Percentiles rank a stretch among this genome's conserved stretches.
Evolutionary conservation across 2,113 vertebrate species (phyloP).

Genomic region (Seriola rivoliana): DNA sequence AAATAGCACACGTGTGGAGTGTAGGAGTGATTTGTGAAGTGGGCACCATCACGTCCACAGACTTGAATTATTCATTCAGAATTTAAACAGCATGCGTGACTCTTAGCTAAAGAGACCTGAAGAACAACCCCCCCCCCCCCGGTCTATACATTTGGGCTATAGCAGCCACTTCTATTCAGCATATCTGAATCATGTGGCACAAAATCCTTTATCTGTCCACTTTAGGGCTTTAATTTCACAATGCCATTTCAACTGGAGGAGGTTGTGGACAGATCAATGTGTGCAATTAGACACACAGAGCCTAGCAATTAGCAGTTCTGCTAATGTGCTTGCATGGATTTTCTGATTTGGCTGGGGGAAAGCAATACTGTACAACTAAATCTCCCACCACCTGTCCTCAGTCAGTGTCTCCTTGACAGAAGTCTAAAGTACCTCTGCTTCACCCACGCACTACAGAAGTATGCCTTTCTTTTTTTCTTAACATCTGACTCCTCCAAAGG

Average conservation of each 20-base stretch:
- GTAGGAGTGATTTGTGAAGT: neutral
- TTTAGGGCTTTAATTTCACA: conserved; percentile 75
- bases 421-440: neutral
- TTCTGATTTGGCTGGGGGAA: conserved; percentile 69
- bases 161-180: neutral
- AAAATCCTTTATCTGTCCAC: conserved; percentile 47
- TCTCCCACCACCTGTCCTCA: conserved; percentile 76
- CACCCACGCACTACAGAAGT: neutral
- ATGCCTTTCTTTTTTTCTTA: no score
- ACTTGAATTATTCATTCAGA: conserved; percentile 22
- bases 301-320: conserved; percentile 78
- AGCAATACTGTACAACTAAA: conserved; percentile 76
- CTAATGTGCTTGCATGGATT: conserved; percentile 83
- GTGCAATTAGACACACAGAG: conserved; percentile 81
- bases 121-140: neutral
- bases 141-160: neutral
- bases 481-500: no score
- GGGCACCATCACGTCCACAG: neutral
- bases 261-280: conserved; percentile 77
- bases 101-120: neutral
- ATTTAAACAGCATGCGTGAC: conserved; percentile 1
- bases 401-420: conserved; percentile 65
- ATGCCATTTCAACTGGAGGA: conserved; percentile 75
- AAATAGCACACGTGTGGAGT: neutral
- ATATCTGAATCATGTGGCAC: conserved; percentile 18